These are phyloP conservation scores for Silurus lanzhouensis DNA, from an alignment of 2,797 vertebrate species.

Conservation along the genomic window DNA sequence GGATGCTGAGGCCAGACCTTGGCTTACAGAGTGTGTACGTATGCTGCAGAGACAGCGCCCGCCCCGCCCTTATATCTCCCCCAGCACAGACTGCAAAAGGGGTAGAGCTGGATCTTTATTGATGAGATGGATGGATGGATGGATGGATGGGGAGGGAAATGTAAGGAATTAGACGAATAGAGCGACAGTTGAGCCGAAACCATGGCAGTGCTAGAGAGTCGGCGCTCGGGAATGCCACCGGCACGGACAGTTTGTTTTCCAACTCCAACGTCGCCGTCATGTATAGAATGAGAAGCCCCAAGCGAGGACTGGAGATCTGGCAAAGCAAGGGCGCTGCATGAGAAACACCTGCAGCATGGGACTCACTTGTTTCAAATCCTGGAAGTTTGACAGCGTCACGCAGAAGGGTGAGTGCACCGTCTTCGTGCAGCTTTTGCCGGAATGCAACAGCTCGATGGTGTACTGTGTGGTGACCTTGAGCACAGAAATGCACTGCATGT, in stretches of 20 bases:
- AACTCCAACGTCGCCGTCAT: not conserved
- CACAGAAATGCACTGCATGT: not conserved
- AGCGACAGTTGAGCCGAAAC: constrained; percentile 39
- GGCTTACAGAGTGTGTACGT: constrained; percentile 29
- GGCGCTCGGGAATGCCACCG: constrained; percentile 20
- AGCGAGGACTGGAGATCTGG: constrained; percentile 31
- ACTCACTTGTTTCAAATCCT: constrained; percentile 83
- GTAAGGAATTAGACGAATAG: constrained; percentile 56
- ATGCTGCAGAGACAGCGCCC: constrained; percentile 53
- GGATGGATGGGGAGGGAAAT: constrained; percentile 71
- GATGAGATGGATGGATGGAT: constrained; percentile 74
- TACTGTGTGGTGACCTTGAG: not conserved
- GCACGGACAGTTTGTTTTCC: constrained; percentile 17
- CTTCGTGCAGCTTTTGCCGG: not conserved
- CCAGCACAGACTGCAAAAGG: constrained; percentile 44
- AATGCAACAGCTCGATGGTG: not conserved
- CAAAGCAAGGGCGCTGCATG: not conserved
- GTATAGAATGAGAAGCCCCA: not conserved
- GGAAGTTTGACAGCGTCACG: constrained; percentile 75
- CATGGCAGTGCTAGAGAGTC: constrained; percentile 48
- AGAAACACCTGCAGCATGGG: constrained; percentile 73
- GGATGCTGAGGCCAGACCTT: constrained; percentile 55
- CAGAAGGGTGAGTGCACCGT: constrained; percentile 72
- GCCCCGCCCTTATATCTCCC: constrained; percentile 46
- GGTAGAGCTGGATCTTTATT: constrained; percentile 69